phyloP scores from a whole-genome alignment of 2,113 vertebrate species.

The Vulpes lagopus region DNA sequence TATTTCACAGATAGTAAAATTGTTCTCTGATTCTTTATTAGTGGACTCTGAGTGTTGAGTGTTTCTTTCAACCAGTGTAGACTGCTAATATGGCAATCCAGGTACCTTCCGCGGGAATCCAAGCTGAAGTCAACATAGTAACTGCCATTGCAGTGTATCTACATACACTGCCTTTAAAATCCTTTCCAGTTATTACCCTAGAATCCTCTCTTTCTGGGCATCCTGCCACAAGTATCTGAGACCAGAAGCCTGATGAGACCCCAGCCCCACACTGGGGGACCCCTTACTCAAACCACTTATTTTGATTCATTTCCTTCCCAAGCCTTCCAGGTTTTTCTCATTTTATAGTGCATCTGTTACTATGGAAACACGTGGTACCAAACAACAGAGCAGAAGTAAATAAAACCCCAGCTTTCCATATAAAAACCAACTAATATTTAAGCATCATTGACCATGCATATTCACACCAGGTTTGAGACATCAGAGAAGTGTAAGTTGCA shows the following conservation, averaged over 20 bases:
- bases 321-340: not conserved
- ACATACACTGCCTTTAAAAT: not conserved
- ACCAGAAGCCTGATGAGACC: not conserved
- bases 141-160: not conserved
- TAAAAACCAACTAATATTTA: slow-evolving; percentile 19
- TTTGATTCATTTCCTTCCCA: slow-evolving; percentile 46
- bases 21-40: not conserved
- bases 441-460: not conserved
- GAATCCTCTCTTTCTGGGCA: not conserved
- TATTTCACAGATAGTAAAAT: not conserved
- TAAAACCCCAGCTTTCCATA: slow-evolving; percentile 45
- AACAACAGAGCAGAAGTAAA: slow-evolving; percentile 14
- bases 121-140: not conserved
- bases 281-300: not conserved
- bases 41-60: not conserved
- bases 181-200: not conserved
- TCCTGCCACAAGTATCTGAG: not conserved
- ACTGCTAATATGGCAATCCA: not conserved
- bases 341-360: slow-evolving; percentile 40
- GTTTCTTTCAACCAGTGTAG: not conserved
- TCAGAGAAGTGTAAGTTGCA: not conserved
- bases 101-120: not conserved
- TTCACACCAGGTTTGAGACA: not conserved
- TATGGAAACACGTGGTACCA: slow-evolving; percentile 39
- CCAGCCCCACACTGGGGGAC: not conserved